Evolutionary conservation across 2,797 vertebrate species (phyloP).

Genomic region (Platyrinchus mystaceus): DNA sequence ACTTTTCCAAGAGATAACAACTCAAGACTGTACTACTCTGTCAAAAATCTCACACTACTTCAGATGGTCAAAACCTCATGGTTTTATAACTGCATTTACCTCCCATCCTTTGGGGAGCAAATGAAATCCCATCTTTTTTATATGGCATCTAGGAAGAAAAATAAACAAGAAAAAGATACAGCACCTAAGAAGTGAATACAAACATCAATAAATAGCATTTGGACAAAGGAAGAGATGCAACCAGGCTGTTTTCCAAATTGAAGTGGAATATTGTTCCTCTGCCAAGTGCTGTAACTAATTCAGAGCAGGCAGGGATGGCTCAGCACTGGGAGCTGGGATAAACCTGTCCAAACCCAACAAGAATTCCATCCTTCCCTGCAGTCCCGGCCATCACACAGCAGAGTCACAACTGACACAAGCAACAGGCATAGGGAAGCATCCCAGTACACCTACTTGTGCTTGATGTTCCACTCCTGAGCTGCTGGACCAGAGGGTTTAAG

Average conservation of each 20-base stretch:
- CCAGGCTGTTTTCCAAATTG: neutral
- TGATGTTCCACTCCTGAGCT: constrained; percentile 88
- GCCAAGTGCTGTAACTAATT: neutral
- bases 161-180: neutral
- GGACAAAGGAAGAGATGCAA: neutral
- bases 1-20: neutral
- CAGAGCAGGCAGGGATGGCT: neutral
- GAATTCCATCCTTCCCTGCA: neutral
- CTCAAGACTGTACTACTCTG: neutral
- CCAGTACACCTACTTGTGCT: constrained; percentile 78
- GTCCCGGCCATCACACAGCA: neutral
- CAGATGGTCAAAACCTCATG: neutral
- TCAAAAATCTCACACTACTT: neutral
- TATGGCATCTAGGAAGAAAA: neutral
- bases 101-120: neutral
- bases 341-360: neutral
- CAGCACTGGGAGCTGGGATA: neutral
- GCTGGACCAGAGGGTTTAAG: constrained; percentile 93
- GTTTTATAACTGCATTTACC: neutral
- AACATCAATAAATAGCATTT: neutral
- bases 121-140: neutral
- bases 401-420: neutral
- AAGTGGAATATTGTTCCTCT: neutral
- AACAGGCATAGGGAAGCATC: neutral
- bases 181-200: neutral